phyloP scores from a whole-genome alignment of 2,113 vertebrate genomes.

The Phyllostomus discolor region DNA sequence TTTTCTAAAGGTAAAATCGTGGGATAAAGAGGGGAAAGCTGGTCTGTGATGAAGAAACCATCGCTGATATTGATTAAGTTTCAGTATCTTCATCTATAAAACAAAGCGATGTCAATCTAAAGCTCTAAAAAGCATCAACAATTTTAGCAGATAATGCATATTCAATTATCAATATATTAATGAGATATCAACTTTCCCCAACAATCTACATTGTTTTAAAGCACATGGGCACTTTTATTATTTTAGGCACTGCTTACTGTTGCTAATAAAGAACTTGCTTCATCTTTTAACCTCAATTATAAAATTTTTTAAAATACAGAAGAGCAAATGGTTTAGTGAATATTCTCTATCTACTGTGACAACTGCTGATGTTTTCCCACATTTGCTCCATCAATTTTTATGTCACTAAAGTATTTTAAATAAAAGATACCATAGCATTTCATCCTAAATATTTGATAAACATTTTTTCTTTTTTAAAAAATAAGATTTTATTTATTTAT shows the following conservation, averaged over 20 bases:
- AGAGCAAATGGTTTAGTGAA: constrained; percentile 11
- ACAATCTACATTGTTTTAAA: neutral
- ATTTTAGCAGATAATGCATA: neutral
- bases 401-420: neutral
- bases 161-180: constrained; percentile 2
- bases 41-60: neutral
- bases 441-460: neutral
- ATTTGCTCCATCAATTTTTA: constrained; percentile 39
- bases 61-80: neutral
- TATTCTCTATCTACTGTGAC: neutral
- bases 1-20: constrained; percentile 30
- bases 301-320: neutral
- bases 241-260: neutral
- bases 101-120: neutral
- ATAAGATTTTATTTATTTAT: too few species aligned
- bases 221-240: neutral
- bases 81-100: neutral
- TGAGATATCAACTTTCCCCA: neutral
- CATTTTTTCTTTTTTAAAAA: too few species aligned
- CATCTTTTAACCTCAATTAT: neutral
- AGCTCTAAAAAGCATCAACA: neutral
- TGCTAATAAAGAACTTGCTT: neutral
- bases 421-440: neutral
- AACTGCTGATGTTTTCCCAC: neutral
- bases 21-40: neutral